Evolutionary conservation across 2,888 invertebrate species (phyloP).

Genomic region (Drosophila ustulata): DNA sequence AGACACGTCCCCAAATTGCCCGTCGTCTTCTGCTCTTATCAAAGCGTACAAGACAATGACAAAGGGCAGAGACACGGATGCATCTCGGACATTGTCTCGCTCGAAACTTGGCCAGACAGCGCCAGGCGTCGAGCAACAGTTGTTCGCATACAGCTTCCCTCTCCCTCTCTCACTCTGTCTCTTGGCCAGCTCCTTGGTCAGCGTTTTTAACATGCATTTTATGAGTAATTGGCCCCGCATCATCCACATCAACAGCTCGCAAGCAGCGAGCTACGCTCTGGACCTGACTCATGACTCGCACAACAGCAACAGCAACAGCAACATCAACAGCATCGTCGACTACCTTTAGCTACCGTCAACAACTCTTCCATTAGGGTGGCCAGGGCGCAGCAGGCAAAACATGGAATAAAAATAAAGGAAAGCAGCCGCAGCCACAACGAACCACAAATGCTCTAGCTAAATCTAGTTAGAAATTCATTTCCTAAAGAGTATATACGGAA

Average conservation of each 20-base stretch:
- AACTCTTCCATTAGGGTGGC: conserved; percentile 76
- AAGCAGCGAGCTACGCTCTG: conserved; percentile 37
- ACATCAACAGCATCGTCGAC: conserved; percentile 28
- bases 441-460: conserved; percentile 25
- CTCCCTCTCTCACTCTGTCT: background rate
- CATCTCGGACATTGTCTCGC: conserved; percentile 4
- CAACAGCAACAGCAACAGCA: conserved; percentile 22
- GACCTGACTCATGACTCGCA: conserved; percentile 63
- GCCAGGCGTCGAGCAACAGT: conserved; percentile 76
- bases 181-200: conserved; percentile 33
- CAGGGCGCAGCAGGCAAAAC: conserved; percentile 39
- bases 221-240: conserved; percentile 79
- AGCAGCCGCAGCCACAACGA: conserved; percentile 15
- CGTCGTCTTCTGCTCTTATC: conserved; percentile 64
- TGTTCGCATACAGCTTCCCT: conserved; percentile 56
- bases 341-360: conserved; percentile 72
- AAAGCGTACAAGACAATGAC: conserved; percentile 81
- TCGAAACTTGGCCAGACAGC: conserved; percentile 40
- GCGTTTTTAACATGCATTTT: conserved; percentile 78
- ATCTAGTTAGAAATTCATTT: background rate
- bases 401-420: conserved; percentile 14
- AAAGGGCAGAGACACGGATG: conserved; percentile 72
- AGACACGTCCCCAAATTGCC: conserved; percentile 73
- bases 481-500: background rate
- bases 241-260: conserved; percentile 63